phyloP scores from a whole-genome alignment of 2,888 invertebrate species.

The Hydroisotoma schaefferi region DNA sequence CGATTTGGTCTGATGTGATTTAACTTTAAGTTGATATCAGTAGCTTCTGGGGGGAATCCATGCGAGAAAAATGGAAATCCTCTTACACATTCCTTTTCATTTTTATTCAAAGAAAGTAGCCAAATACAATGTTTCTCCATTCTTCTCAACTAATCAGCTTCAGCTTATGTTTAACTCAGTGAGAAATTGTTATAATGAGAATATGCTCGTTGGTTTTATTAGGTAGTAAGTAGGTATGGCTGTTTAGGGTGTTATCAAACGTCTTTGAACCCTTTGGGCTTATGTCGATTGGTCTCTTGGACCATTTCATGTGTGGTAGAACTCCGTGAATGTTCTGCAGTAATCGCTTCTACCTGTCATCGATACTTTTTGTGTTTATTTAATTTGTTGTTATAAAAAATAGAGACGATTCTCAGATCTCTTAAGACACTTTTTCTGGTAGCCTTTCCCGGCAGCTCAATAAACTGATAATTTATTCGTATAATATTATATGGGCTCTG shows the following conservation, averaged over 20 bases:
- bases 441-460: no score
- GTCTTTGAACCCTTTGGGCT: slow-evolving; percentile 2
- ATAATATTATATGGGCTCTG: no score
- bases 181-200: no score
- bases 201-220: no score
- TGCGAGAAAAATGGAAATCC: slow-evolving; percentile 14
- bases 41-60: neutral
- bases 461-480: no score
- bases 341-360: no score
- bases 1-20: slow-evolving; percentile 9
- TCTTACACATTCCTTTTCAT: slow-evolving; percentile 26
- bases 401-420: no score
- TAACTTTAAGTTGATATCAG: slow-evolving; percentile 4
- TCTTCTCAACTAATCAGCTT: neutral
- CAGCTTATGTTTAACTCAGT: no score
- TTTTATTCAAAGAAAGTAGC: slow-evolving; percentile 43
- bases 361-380: no score
- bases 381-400: no score
- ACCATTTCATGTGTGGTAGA: slow-evolving; percentile 8
- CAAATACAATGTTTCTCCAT: no score
- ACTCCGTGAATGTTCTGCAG: neutral
- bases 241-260: neutral
- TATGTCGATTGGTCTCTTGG: neutral
- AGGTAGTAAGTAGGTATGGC: neutral
- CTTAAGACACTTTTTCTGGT: no score